Percentiles rank a stretch among this genome's conserved stretches.
Conservation (phyloP, 2,797 vertebrate species). For the Sebastes oblongus region DNA sequence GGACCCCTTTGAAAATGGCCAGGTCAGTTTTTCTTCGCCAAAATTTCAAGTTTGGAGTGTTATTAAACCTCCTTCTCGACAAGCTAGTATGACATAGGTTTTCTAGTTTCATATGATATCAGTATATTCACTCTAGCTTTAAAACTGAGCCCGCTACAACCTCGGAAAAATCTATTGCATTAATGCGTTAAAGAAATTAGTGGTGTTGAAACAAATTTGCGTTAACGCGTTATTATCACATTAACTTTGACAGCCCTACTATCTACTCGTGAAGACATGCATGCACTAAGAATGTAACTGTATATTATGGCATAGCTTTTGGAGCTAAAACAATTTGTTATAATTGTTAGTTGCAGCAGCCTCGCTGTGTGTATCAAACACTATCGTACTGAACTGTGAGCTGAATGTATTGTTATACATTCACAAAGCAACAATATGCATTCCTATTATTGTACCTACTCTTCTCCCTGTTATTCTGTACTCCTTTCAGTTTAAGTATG, state of each 20-base stretch:
- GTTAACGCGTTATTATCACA: no score
- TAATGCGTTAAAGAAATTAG: no score
- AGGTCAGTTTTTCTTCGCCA: no score
- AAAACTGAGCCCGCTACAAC: no score
- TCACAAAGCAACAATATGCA: background rate
- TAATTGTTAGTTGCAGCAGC: background rate
- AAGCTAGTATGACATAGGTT: no score
- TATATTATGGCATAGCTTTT: background rate
- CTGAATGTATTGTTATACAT: background rate
- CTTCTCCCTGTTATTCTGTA: background rate
- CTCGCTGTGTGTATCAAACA: background rate
- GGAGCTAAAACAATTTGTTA: background rate
- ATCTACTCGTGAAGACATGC: background rate
- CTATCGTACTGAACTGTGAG: background rate
- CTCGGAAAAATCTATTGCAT: fast-evolving
- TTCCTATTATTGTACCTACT: background rate
- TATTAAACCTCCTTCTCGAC: no score
- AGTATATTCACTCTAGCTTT: fast-evolving
- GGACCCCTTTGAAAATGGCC: no score
- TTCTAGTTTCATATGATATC: no score
- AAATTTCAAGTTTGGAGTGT: no score
- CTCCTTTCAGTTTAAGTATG: background rate
- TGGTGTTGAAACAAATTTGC: no score
- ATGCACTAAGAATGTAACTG: background rate
- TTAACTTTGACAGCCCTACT: no score